Evolutionary conservation across 92 coral and sea anemone species (phyloP).

Genomic region (Palythoa grandis): DNA sequence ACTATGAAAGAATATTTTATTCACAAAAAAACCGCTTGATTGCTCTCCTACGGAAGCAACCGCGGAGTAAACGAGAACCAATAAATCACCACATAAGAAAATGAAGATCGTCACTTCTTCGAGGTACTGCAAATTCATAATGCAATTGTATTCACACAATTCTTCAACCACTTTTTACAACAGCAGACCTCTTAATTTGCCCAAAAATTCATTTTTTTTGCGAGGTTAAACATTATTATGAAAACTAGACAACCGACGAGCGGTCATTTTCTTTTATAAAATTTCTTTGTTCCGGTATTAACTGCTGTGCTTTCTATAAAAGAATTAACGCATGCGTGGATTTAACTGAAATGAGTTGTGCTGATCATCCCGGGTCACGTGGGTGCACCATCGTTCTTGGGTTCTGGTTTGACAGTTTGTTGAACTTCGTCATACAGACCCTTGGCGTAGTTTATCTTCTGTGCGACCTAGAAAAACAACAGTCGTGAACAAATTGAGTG

Average conservation of each 20-base stretch:
- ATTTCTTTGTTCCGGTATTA: not conserved
- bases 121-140: not conserved
- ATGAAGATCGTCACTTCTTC: too few relatives aligned
- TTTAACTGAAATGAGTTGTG: not conserved
- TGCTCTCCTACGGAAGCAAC: not conserved
- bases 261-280: not conserved
- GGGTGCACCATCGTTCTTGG: conserved; percentile 59
- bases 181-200: not conserved
- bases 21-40: not conserved
- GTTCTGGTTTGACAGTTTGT: conserved; percentile 87
- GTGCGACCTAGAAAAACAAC: conserved; percentile 74
- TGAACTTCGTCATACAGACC: conserved; percentile 95
- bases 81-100: not conserved
- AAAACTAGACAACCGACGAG: not conserved
- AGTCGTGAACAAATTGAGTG: not conserved
- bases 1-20: not conserved
- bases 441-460: conserved; percentile 97
- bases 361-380: conserved; percentile 11
- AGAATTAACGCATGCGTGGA: not conserved
- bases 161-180: not conserved
- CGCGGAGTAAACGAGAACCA: not conserved
- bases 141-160: not conserved
- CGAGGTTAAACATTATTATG: not conserved
- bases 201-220: not conserved
- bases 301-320: not conserved